These are phyloP conservation scores for Agrochola circellaris DNA, from an alignment of 2,888 invertebrate species.

Conservation along the genomic window DNA sequence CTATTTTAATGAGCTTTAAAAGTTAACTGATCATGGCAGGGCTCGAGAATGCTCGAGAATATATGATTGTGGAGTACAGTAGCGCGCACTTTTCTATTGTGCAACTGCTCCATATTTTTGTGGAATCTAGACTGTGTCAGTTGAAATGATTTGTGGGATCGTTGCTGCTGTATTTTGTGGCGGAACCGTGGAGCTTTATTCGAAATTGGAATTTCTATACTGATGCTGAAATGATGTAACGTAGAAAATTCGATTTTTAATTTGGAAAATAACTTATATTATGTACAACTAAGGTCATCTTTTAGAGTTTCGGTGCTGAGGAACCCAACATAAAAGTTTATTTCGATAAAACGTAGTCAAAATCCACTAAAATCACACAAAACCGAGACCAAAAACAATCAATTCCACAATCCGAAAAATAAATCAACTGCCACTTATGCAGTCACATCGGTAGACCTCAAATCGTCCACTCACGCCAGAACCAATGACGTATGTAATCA, in stretches of 20 bases:
- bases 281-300: no score
- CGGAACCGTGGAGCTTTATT: not conserved
- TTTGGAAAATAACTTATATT: not conserved
- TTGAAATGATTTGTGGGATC: constrained; percentile 51
- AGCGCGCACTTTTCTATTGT: constrained; percentile 54
- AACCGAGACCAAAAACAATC: constrained; percentile 12
- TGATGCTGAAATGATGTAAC: not conserved
- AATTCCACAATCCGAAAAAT: constrained; percentile 40
- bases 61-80: constrained; percentile 48
- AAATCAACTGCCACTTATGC: constrained; percentile 45
- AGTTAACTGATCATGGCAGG: constrained; percentile 86
- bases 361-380: not conserved
- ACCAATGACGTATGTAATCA: constrained; percentile 88
- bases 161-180: constrained; percentile 18
- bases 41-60: constrained; percentile 63
- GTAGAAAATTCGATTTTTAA: not conserved
- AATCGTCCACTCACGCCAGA: constrained; percentile 67
- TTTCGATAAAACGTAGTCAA: not conserved
- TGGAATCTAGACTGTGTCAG: constrained; percentile 45
- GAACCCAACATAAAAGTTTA: not conserved
- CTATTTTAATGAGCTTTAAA: constrained; percentile 90
- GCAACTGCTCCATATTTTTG: constrained; percentile 57
- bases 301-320: no score
- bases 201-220: constrained; percentile 33
- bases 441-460: constrained; percentile 58